Evolutionary conservation across 2,888 invertebrate species (phyloP).

Genomic region (Brachyptera risi): DNA sequence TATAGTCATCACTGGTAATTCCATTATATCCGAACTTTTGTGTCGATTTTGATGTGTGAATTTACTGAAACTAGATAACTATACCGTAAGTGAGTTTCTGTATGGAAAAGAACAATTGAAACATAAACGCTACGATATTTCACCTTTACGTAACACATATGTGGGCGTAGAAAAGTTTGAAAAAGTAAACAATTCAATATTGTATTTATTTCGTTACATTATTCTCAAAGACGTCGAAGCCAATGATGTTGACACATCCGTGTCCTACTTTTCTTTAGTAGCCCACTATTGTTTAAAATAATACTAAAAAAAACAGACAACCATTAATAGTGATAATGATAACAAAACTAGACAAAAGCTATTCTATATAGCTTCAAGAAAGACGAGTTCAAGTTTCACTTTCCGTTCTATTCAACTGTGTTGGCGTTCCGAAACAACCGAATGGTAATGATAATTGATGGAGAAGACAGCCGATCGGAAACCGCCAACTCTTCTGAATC

Average conservation of each 20-base stretch:
- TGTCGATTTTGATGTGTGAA: too few relatives aligned
- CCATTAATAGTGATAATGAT: background rate
- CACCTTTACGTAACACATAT: background rate
- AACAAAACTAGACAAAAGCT: conserved; percentile 5
- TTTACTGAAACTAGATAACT: too few relatives aligned
- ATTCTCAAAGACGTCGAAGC: background rate
- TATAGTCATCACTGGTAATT: too few relatives aligned
- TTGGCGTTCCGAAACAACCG: too few relatives aligned
- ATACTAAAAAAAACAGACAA: conserved; percentile 1
- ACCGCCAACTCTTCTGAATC: too few relatives aligned
- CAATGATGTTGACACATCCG: background rate
- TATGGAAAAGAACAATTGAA: too few relatives aligned
- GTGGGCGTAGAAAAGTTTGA: background rate
- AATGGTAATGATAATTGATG: too few relatives aligned
- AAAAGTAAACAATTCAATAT: background rate
- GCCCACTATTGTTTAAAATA: background rate
- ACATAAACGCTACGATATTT: background rate
- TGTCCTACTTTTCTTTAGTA: conserved; percentile 1
- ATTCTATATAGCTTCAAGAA: too few relatives aligned
- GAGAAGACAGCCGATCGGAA: too few relatives aligned
- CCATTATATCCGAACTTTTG: too few relatives aligned
- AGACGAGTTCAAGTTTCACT: conserved; percentile 9
- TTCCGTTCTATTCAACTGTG: too few relatives aligned
- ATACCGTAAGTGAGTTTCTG: too few relatives aligned
- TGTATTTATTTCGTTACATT: background rate